These are phyloP conservation scores for Lepidurus packardi DNA, from an alignment of 1,140 invertebrate genomes.

Conservation along the genomic window DNA sequence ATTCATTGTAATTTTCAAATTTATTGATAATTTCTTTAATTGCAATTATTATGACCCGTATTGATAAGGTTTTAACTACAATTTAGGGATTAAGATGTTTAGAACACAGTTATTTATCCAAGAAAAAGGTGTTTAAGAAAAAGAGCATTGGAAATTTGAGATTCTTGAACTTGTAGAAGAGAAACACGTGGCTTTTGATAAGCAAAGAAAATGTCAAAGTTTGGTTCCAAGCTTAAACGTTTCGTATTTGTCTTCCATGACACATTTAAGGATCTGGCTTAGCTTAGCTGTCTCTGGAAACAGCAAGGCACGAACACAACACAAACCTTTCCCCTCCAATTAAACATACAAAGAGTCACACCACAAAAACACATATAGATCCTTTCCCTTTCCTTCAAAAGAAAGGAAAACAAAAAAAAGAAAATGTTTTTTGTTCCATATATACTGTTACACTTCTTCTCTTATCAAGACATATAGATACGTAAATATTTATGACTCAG, in stretches of 20 bases:
- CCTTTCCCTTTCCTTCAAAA: neutral
- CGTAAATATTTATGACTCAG: conserved; percentile 19
- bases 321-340: conserved; percentile 13
- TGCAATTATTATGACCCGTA: too few species aligned
- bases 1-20: too few species aligned
- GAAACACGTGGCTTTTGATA: neutral
- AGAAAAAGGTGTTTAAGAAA: too few species aligned
- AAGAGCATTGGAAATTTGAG: neutral
- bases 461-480: conserved; percentile 22
- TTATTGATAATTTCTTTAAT: too few species aligned
- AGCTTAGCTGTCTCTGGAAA: neutral
- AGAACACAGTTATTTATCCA: too few species aligned
- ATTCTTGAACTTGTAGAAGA: neutral
- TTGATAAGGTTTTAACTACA: too few species aligned
- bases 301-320: neutral
- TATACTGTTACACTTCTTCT: neutral
- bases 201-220: neutral
- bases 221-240: neutral
- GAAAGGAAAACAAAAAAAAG: neutral
- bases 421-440: too few species aligned
- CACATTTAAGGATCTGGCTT: conserved; percentile 14
- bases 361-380: neutral
- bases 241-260: conserved; percentile 1
- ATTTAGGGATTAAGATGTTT: too few species aligned
- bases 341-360: neutral